Base-by-base conservation (phyloP, 2,888 invertebrate genomes). In the Encarsia formosa region DNA sequence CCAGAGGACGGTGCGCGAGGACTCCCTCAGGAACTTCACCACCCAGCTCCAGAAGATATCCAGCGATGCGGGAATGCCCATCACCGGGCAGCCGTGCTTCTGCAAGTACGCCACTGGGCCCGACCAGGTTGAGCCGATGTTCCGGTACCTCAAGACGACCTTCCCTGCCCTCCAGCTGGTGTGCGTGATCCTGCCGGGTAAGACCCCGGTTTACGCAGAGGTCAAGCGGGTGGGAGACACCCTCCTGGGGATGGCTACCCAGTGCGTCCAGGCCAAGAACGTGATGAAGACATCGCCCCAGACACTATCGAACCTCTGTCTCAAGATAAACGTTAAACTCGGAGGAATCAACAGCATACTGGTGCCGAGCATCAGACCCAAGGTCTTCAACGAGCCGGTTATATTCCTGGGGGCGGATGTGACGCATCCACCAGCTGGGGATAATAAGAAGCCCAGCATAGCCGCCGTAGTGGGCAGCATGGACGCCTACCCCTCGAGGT, bases 101-200 rank as follows among this genome's bases (percentile, higher is more conserved):
- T 98, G 96, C 81, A 97, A 98, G 81, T 99, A 99, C 76, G 99
- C 99, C 39, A 97, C 96, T 1, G 99, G 99, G 2, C 97, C 98
- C 1, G 99, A 99, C 80, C 99, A 99, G 76, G 99, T 91, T 68
- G 94, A 99, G 77, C 99, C 99, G 13, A 99, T 99, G 99, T 99
- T 99, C 77, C 88, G 97, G 66, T 99, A 99, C 78, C 82, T 99
- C 67, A 99, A 99, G 77, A 91, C 91, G 61, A 93, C 95, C 26
- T 99, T 97, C 76, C 88, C 88, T 65, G 90, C 95, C 48, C 80
- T 99, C 64, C 98, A 99, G 76, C 82, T 99, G 26, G 96, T 99
- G 5, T 96, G 97, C 18, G 97, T 99, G 6, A 95, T 99, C 48
- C 78, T 99, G 69, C 99, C 98, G 0, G 98, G 99, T 61, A 99